phyloP scores from a whole-genome alignment of 2,888 invertebrate species.

The Nudaria mundana region DNA sequence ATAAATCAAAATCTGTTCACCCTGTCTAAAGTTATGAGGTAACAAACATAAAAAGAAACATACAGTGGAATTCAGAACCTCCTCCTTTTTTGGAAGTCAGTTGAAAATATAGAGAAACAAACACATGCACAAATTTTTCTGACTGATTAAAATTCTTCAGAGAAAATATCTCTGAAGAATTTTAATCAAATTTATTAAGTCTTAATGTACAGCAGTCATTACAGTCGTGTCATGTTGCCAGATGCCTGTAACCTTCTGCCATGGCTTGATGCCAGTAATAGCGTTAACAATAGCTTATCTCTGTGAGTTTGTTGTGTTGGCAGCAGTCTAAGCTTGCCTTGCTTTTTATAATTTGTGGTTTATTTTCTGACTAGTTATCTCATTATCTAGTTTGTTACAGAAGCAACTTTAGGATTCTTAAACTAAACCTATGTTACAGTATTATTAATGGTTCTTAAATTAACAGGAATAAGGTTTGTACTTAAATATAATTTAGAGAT shows the following conservation, averaged over 20 bases:
- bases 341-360: conserved; percentile 12
- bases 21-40: no score
- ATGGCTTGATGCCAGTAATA: conserved; percentile 43
- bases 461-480: no score
- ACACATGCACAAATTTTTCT: not conserved
- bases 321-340: not conserved
- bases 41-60: no score
- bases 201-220: conserved; percentile 29
- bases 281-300: conserved; percentile 37
- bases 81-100: no score
- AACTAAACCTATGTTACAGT: no score
- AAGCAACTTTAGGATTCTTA: no score
- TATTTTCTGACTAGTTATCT: not conserved
- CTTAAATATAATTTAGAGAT: no score
- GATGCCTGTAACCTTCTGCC: conserved; percentile 20
- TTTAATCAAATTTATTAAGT: conserved; percentile 20
- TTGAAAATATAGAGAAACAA: no score
- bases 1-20: not conserved
- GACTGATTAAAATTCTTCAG: no score
- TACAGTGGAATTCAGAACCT: no score
- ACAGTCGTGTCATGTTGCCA: conserved; percentile 22
- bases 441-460: no score
- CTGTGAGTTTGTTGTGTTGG: conserved; percentile 19
- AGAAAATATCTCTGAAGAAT: no score
- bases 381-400: not conserved